A percentile compares a stretch with the other conserved stretches of the same genome.
Conservation (phyloP, 2,888 invertebrate species). For the Drosophila subsilvestris region DNA sequence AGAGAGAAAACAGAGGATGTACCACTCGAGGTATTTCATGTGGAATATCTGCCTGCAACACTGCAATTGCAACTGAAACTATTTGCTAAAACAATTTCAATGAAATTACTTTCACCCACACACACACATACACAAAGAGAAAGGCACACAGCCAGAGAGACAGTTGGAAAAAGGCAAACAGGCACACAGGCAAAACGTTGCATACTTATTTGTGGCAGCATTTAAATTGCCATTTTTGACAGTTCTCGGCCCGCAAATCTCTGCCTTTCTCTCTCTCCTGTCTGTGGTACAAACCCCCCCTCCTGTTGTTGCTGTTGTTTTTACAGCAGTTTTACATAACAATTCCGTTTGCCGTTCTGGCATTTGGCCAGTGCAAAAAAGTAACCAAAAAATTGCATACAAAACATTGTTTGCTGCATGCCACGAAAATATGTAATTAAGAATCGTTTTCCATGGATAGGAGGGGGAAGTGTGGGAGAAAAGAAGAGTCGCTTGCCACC, state of each 20-base stretch:
- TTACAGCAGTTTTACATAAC: constrained; percentile 55
- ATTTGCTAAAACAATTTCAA: constrained; percentile 69
- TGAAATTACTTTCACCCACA: constrained; percentile 58
- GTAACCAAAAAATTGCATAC: constrained; percentile 45
- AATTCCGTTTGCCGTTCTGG: constrained; percentile 40
- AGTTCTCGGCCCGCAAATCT: constrained; percentile 26
- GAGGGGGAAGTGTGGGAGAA: neutral
- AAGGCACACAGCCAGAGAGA: neutral
- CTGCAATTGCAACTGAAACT: constrained; percentile 32
- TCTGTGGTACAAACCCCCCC: too few species aligned
- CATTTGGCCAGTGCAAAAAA: constrained; percentile 42
- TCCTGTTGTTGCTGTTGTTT: neutral
- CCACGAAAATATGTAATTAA: constrained; percentile 70
- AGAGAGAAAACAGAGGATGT: neutral
- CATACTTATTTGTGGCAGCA: constrained; percentile 64
- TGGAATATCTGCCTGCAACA: constrained; percentile 41
- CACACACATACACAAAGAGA: constrained; percentile 7
- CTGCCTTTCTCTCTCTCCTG: neutral
- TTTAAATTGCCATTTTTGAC: constrained; percentile 65
- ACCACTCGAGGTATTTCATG: constrained; percentile 34
- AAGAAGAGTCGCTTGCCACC: too few species aligned
- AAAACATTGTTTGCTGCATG: constrained; percentile 32
- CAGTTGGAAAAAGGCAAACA: neutral
- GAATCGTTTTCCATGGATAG: constrained; percentile 37
- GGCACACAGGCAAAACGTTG: constrained; percentile 50